These are phyloP conservation scores for Graphium colonna DNA, from an alignment of 2,888 invertebrate genomes.

Conservation along the genomic window DNA sequence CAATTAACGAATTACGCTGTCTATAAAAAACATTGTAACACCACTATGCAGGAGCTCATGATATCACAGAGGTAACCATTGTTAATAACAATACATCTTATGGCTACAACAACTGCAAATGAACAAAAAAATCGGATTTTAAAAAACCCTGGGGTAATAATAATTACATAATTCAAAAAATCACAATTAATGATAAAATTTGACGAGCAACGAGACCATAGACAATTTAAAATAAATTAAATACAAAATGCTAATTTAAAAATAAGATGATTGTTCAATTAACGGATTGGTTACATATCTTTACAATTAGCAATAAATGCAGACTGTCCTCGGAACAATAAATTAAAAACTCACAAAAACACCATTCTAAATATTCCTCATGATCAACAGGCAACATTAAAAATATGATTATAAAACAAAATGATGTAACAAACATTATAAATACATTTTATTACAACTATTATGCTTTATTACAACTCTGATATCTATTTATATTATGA, in stretches of 20 bases:
- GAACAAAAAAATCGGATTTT: not conserved
- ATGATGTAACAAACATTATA: slow-evolving; percentile 20
- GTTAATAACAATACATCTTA: slow-evolving; percentile 32
- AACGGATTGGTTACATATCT: not conserved
- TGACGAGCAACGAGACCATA: too few species aligned
- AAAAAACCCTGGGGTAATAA: not conserved
- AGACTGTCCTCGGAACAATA: slow-evolving; percentile 5
- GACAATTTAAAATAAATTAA: too few species aligned
- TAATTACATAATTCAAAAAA: too few species aligned
- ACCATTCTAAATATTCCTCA: slow-evolving; percentile 23
- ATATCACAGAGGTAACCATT: slow-evolving; percentile 59
- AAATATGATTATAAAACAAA: slow-evolving; percentile 26
- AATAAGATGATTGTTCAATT: too few species aligned
- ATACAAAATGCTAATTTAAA: too few species aligned
- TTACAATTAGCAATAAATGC: slow-evolving; percentile 16
- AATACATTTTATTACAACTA: not conserved
- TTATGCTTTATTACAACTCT: slow-evolving; percentile 6
- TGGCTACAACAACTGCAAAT: slow-evolving; percentile 28
- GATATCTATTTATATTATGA: too few species aligned
- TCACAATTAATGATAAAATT: too few species aligned
- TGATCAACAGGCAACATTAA: slow-evolving; percentile 27
- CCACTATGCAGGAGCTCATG: slow-evolving; percentile 37
- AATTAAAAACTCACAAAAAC: slow-evolving; percentile 17
- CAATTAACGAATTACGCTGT: slow-evolving; percentile 31
- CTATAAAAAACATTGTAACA: slow-evolving; percentile 32